phyloP scores from a whole-genome alignment of 2,113 vertebrate genomes.

The Pygoscelis antarcticus region DNA sequence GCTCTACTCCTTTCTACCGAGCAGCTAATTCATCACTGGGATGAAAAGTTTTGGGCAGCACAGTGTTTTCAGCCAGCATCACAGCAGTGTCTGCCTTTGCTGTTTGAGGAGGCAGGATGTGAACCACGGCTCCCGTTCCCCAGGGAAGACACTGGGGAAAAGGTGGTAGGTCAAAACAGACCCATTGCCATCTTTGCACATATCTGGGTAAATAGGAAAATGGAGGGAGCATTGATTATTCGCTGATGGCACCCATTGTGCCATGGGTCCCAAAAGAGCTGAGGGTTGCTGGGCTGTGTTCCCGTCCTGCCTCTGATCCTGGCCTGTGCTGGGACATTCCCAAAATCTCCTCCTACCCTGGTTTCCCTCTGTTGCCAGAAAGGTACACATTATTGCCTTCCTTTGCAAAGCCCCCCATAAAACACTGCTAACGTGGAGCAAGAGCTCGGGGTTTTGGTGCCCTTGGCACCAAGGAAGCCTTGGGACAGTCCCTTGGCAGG shows the following conservation, averaged over 20 bases:
- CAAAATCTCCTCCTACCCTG: neutral
- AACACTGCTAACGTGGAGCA: neutral
- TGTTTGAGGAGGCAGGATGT: neutral
- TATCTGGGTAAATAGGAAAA: neutral
- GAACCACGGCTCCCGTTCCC: neutral
- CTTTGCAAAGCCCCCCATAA: neutral
- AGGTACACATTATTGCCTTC: neutral
- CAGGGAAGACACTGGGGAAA: neutral
- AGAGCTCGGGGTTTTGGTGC: neutral
- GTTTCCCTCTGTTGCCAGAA: neutral
- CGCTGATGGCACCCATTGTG: neutral
- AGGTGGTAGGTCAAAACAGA: neutral
- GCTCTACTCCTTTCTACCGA: neutral
- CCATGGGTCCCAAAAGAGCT: neutral
- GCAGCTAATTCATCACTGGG: neutral
- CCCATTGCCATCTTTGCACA: accelerated
- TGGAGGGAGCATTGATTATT: neutral
- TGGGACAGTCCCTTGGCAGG: neutral
- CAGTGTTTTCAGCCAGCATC: neutral
- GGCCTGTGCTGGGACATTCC: neutral
- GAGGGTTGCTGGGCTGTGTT: neutral
- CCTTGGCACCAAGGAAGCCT: neutral
- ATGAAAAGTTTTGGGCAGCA: neutral
- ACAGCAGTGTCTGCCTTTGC: neutral
- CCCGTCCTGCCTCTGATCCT: neutral